These are phyloP conservation scores for Carassius gibelio DNA, from an alignment of 2,113 vertebrate genomes.

Conservation along the genomic window DNA sequence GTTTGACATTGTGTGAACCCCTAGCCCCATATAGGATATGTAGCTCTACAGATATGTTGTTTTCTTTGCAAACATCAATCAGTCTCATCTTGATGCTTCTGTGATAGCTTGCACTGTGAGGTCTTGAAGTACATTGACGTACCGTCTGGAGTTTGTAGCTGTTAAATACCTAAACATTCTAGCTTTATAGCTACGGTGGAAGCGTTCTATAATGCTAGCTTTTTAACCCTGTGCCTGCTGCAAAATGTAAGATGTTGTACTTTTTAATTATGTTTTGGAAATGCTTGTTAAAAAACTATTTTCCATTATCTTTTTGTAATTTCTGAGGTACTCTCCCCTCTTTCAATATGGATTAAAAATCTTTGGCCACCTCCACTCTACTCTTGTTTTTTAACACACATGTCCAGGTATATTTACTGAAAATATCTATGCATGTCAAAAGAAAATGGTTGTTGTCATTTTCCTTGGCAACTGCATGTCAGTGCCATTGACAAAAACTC, in stretches of 20 bases:
- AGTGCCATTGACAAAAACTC: too few relatives aligned
- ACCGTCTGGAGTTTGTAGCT: not conserved
- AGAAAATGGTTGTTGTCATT: too few relatives aligned
- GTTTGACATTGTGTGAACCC: too few relatives aligned
- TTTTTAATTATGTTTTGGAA: not conserved
- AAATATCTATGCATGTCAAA: too few relatives aligned
- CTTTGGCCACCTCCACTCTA: not conserved
- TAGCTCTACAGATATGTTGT: not conserved
- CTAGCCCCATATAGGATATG: too few relatives aligned
- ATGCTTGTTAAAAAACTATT: constrained; percentile 1
- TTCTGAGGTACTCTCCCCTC: too few relatives aligned
- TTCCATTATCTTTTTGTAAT: not conserved
- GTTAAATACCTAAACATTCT: not conserved
- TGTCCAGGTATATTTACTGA: too few relatives aligned
- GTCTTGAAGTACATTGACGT: not conserved
- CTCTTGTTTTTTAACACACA: too few relatives aligned
- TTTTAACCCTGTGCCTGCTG: not conserved
- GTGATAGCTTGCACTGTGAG: not conserved
- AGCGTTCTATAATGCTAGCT: not conserved
- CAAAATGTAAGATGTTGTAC: not conserved
- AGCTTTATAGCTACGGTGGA: not conserved
- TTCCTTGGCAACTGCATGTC: too few relatives aligned
- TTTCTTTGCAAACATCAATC: not conserved
- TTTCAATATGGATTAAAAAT: constrained; percentile 1
- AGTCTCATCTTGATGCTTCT: not conserved